Evolutionary conservation across 2,888 invertebrate species (phyloP), one percentile per base, ranked within the genome.

Genomic region (Siphonodentalium dalli): DNA sequence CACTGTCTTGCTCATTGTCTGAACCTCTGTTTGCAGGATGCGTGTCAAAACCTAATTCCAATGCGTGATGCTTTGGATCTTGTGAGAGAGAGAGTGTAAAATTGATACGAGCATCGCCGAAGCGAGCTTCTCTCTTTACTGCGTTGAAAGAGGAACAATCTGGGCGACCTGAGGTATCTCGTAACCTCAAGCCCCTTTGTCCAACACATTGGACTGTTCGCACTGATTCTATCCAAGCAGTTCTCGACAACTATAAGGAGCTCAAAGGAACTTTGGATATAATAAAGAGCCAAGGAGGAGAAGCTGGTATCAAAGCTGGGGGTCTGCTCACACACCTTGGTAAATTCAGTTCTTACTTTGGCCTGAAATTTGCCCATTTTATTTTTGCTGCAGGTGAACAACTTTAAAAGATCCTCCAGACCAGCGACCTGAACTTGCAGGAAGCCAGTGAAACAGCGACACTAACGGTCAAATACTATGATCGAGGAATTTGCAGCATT

Each of bases 121-220:
- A 58, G 27, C 44, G 58, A 37, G 29, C 46, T 29, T 9, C 24
- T 18, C 24, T 54, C 23, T 58, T 60, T 34, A 43, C 34, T 27
- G 34, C 41, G 21, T 39, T 59, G 23, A 50, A 54, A 41, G n/a
- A n/a, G 6, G 18, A 40, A 13, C 21, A 33, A 31, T 35, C 39
- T 24, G 15, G 24, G 8, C 35, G 39, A n/a, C n/a, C n/a, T n/a
- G n/a, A n/a, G 18, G 31, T 24, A 13, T 29, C 45, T 38, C n/a
- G 34, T 5, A 42, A 37, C 9, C 21, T 54, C 4, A 37, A 38
- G 40, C 56, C 45, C n/a, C 35, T 60, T 23, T 60, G 60, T 42
- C 60, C 50, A 23, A 57, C 56, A 7, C 34, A 53, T 31, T 60
- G 60, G 53, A 57, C 60, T 11, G 57, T 49, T 20, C 43, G 57